Evolutionary conservation across 2,113 vertebrate genomes (phyloP), one percentile per base, ranked within the genome.

Genomic region (Psittacula cyanocephala): DNA sequence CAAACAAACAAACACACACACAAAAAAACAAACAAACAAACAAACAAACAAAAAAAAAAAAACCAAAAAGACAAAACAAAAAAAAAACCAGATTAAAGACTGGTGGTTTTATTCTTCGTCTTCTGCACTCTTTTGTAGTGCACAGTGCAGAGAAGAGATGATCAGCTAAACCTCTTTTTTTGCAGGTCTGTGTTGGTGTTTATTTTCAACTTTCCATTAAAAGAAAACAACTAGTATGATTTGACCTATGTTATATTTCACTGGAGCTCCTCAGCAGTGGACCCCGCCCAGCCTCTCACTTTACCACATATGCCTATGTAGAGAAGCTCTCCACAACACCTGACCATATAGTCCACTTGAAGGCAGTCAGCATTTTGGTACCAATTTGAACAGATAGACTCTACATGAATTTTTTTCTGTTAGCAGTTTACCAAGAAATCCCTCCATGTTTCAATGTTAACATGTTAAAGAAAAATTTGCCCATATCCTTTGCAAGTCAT

Each of bases 401-500:
- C 4, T 60, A 22, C 19, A 27, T 20, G 14, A 0, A 9, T 64
- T 68, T 77, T 82, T 69, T 68, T 17, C 6, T 62, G 2, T 67
- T 81, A 68, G 5, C 19, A 60, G 3, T 41, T 68, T 44, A 24
- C 16, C 31, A 71, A 41, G 22, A 85, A 63, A 85, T 31, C 31
- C 0, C 5, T 62, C 7, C 47, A 1, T 43, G 4, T 35, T 91
- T 70, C 13, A 44, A 62, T 57, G 17, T 6, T 35, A 46, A 28
- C 4, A 28, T 7, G 1, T 27, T 62, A 53, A 81, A 62, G 33
- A 52, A 67, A 75, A 59, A 2, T 8, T 49, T 91, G 17, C 3
- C 4, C 5, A 1, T 25, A 31, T 50, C 4, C 1, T 11, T 43
- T 69, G 8, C 10, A 37, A 25, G 1, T 25, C 3, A 65, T 13